These are phyloP conservation scores for Phocoena phocoena DNA, from an alignment of 2,113 vertebrate genomes.

Conservation along the genomic window DNA sequence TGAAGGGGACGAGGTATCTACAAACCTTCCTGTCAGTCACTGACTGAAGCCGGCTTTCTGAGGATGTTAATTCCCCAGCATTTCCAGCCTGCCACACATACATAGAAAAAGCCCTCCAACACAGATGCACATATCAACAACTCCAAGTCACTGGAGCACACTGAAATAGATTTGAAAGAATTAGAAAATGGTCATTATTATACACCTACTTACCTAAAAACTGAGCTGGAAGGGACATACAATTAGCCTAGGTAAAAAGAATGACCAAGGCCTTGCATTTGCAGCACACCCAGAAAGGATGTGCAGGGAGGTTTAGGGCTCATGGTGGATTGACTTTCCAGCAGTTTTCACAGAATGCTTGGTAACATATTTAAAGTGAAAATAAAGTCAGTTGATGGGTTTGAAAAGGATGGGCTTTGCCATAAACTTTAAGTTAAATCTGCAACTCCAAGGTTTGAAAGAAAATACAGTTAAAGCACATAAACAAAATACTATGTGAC, in stretches of 20 bases:
- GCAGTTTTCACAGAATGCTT: background rate
- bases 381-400: background rate
- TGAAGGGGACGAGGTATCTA: background rate
- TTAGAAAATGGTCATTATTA: background rate
- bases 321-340: background rate
- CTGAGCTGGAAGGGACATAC: background rate
- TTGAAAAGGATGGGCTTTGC: background rate
- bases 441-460: background rate
- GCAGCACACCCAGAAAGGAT: background rate
- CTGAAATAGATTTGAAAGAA: background rate
- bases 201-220: background rate
- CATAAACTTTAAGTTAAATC: background rate
- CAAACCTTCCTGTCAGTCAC: background rate
- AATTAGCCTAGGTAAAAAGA: background rate
- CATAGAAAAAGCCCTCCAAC: background rate
- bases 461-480: background rate
- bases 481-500: background rate
- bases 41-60: background rate
- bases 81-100: background rate
- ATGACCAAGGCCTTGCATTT: background rate
- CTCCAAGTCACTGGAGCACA: background rate
- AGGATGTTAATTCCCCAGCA: background rate
- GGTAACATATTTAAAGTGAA: background rate
- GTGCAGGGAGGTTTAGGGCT: background rate
- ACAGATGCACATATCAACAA: background rate